These are phyloP conservation scores for Peromyscus melanophrys DNA, from an alignment of 2,797 vertebrate genomes.

Conservation along the genomic window DNA sequence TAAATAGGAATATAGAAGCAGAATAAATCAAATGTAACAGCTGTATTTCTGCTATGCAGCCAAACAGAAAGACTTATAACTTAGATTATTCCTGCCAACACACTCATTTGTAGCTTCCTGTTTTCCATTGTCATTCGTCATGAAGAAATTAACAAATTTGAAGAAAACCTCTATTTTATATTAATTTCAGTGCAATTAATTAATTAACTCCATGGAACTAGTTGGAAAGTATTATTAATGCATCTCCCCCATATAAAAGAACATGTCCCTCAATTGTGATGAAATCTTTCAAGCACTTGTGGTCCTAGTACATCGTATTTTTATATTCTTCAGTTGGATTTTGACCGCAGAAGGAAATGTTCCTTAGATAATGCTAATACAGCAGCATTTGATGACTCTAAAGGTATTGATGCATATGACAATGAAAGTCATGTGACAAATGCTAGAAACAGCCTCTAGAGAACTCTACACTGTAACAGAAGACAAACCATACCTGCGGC, in stretches of 20 bases:
- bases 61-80: constrained; percentile 14
- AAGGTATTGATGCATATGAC: constrained; percentile 19
- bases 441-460: background rate
- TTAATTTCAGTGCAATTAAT: constrained; percentile 27
- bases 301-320: constrained; percentile 30
- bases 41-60: background rate
- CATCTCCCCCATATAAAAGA: background rate
- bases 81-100: background rate
- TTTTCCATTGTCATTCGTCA: background rate
- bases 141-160: constrained; percentile 5
- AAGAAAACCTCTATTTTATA: background rate
- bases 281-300: constrained; percentile 15
- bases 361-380: background rate
- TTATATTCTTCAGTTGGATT: constrained; percentile 32
- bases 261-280: constrained; percentile 2
- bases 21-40: constrained; percentile 5
- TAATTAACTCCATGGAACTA: background rate
- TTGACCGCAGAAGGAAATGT: constrained; percentile 38
- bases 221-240: constrained; percentile 26
- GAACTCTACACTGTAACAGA: background rate
- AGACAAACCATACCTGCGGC: background rate
- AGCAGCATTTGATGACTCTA: background rate
- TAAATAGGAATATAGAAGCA: constrained; percentile 53
- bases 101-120: background rate
- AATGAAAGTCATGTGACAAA: constrained; percentile 31